These are phyloP conservation scores for Drosophila stalkeri DNA, from an alignment of 2,888 invertebrate genomes.

Conservation along the genomic window DNA sequence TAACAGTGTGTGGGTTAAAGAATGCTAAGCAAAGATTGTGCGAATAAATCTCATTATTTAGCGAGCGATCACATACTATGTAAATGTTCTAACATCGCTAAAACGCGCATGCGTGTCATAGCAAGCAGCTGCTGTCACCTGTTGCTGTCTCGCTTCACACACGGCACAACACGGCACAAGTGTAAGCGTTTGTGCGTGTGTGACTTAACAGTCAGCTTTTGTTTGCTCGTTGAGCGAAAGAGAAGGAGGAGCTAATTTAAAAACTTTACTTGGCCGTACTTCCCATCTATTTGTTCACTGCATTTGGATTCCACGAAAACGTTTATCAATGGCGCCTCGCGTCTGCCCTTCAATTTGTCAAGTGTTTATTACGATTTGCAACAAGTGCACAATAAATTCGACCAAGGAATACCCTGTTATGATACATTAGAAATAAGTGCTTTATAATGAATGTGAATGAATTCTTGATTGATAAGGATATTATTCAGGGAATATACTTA, in stretches of 20 bases:
- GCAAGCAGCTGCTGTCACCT: slow-evolving; percentile 26
- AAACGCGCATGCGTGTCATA: slow-evolving; percentile 1
- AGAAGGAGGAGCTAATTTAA: slow-evolving; percentile 16
- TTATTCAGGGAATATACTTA: background rate
- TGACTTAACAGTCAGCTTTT: slow-evolving; percentile 32
- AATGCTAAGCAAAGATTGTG: background rate
- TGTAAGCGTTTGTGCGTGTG: background rate
- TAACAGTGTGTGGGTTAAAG: background rate
- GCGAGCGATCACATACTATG: background rate
- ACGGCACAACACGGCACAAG: background rate
- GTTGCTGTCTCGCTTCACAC: slow-evolving; percentile 28
- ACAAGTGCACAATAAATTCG: background rate
- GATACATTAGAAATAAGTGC: too few relatives aligned
- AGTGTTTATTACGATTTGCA: slow-evolving; percentile 36
- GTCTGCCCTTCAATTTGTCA: slow-evolving; percentile 45
- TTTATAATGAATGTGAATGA: background rate
- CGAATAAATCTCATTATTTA: background rate
- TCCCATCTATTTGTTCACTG: slow-evolving; percentile 29
- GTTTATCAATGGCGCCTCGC: slow-evolving; percentile 38
- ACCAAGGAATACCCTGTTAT: background rate
- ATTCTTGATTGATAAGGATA: background rate
- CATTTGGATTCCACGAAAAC: slow-evolving; percentile 42
- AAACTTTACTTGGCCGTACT: slow-evolving; percentile 4
- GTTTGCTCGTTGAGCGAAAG: background rate
- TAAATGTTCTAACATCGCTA: too few relatives aligned